Evolutionary conservation across 2,797 vertebrate genomes (phyloP).

Genomic region (Hydrophis major): DNA sequence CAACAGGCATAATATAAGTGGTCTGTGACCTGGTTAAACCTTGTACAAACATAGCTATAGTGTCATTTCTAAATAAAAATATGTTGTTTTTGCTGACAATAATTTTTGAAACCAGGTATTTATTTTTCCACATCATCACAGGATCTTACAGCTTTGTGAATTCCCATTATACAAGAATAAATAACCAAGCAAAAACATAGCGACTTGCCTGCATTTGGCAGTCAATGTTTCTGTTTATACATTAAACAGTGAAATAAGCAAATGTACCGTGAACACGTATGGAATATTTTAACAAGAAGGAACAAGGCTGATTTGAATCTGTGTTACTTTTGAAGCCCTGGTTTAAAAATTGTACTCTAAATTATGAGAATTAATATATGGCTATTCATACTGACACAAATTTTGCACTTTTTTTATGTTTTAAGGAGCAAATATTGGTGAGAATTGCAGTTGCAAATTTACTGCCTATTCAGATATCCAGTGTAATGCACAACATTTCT

Average conservation of each 20-base stretch:
- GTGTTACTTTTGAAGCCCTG: conserved; percentile 6
- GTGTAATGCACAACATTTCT: not conserved
- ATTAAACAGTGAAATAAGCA: conserved; percentile 19
- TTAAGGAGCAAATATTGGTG: conserved; percentile 7
- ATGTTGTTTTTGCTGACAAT: not conserved
- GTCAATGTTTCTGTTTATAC: not conserved
- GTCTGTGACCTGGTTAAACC: not conserved
- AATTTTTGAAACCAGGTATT: conserved; percentile 15
- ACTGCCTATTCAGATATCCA: not conserved
- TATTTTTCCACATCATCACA: not conserved
- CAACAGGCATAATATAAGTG: not conserved
- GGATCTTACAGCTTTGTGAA: conserved; percentile 3
- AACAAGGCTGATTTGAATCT: conserved; percentile 52
- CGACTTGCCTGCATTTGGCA: conserved; percentile 1
- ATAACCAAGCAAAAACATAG: not conserved
- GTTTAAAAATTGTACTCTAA: conserved; percentile 23
- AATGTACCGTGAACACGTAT: conserved; percentile 21
- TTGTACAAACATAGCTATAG: not conserved
- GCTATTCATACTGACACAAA: not conserved
- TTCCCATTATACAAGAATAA: not conserved
- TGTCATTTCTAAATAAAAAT: not conserved
- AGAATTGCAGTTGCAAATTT: not conserved
- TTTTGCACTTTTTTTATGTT: not conserved
- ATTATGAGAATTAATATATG: not conserved
- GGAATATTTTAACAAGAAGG: conserved; percentile 41